These are phyloP conservation scores for Kryptolebias ocellatus DNA, from an alignment of 2,797 vertebrate species.

Conservation along the genomic window DNA sequence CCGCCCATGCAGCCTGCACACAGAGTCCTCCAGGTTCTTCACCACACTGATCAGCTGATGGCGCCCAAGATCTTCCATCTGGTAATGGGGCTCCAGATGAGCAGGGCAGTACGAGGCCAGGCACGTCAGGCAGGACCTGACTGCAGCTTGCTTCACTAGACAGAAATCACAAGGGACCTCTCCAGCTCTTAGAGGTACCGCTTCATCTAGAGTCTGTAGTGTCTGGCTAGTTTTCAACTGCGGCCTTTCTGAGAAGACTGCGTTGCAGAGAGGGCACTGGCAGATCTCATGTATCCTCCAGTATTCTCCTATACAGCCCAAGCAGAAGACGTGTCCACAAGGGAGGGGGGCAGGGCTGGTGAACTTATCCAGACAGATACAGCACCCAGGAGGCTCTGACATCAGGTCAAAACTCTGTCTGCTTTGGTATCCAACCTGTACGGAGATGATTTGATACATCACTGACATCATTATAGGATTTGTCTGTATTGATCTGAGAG, in stretches of 20 bases:
- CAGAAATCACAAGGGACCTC: constrained; percentile 75
- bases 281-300: constrained; percentile 52
- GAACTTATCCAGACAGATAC: constrained; percentile 69
- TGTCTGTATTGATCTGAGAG: neutral
- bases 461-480: neutral
- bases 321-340: constrained; percentile 70
- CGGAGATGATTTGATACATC: neutral
- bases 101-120: constrained; percentile 63
- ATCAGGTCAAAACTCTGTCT: neutral
- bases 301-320: constrained; percentile 64
- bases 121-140: constrained; percentile 74
- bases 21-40: constrained; percentile 59
- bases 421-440: neutral
- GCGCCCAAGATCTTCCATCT: constrained; percentile 37
- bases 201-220: neutral
- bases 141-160: constrained; percentile 35
- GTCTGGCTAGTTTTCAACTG: constrained; percentile 33
- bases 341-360: constrained; percentile 41
- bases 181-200: constrained; percentile 43
- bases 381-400: constrained; percentile 51
- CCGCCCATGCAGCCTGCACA: constrained; percentile 65
- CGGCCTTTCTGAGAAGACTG: constrained; percentile 49
- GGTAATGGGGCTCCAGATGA: constrained; percentile 66
- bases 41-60: constrained; percentile 63
- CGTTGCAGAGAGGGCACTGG: constrained; percentile 68